Evolutionary conservation across 2,797 vertebrate genomes (phyloP).

Genomic region (Pseudochirops corinnae): DNA sequence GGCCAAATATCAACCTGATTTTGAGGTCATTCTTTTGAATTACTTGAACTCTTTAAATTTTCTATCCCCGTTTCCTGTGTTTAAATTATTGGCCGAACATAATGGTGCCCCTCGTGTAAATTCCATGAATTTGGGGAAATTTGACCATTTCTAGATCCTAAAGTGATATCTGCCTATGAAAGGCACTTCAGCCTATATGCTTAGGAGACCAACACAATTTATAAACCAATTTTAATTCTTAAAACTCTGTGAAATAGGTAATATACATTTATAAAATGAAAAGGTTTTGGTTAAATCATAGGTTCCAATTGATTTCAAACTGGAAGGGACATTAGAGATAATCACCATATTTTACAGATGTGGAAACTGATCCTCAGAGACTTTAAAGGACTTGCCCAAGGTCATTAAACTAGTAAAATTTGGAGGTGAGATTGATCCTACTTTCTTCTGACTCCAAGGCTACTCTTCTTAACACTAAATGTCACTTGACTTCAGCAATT

Average conservation of each 20-base stretch:
- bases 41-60: conserved; percentile 31
- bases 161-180: conserved; percentile 35
- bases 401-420: background rate
- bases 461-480: background rate
- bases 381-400: background rate
- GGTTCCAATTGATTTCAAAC: background rate
- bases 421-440: background rate
- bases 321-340: background rate
- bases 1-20: background rate
- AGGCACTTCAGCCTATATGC: background rate
- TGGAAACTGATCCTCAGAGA: background rate
- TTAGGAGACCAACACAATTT: background rate
- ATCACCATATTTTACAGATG: background rate
- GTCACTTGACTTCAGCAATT: background rate
- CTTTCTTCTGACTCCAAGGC: background rate
- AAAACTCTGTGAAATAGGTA: background rate
- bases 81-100: background rate
- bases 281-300: background rate
- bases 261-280: background rate
- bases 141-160: background rate
- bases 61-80: background rate
- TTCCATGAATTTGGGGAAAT: conserved; percentile 45
- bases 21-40: conserved; percentile 14
- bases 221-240: background rate
- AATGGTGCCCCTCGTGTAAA: background rate